Conservation (phyloP, 2,113 vertebrate genomes). For the Euleptes europaea region DNA sequence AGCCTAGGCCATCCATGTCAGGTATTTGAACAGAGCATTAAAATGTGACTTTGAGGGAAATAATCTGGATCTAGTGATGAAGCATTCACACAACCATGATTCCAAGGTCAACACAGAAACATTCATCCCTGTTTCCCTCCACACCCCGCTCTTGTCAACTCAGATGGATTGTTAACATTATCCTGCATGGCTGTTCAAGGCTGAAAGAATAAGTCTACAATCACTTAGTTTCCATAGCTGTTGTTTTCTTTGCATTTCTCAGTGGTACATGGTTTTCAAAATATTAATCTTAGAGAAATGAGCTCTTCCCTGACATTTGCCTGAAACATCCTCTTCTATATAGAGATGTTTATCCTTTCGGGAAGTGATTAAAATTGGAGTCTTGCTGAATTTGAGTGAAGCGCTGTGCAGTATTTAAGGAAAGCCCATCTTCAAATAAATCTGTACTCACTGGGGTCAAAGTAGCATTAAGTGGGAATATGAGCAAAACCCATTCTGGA, state of each 20-base stretch:
- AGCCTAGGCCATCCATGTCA: too few species aligned
- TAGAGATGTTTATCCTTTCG: neutral
- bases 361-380: neutral
- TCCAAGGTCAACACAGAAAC: neutral
- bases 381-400: neutral
- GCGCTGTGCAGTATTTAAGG: neutral
- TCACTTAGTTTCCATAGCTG: neutral
- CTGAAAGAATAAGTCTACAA: neutral
- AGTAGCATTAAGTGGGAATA: neutral
- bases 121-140: too few species aligned
- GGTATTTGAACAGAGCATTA: neutral
- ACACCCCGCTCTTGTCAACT: neutral
- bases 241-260: constrained; percentile 40
- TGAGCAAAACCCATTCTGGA: neutral
- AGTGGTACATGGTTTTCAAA: neutral
- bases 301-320: neutral
- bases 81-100: neutral
- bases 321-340: neutral
- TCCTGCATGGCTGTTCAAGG: neutral
- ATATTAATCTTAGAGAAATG: neutral
- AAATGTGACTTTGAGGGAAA: neutral
- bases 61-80: neutral
- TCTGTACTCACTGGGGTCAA: neutral
- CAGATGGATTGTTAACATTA: neutral
- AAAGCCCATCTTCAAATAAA: neutral